These are phyloP conservation scores for Muntiacus reevesi DNA, from an alignment of 2,113 vertebrate genomes.

Conservation along the genomic window DNA sequence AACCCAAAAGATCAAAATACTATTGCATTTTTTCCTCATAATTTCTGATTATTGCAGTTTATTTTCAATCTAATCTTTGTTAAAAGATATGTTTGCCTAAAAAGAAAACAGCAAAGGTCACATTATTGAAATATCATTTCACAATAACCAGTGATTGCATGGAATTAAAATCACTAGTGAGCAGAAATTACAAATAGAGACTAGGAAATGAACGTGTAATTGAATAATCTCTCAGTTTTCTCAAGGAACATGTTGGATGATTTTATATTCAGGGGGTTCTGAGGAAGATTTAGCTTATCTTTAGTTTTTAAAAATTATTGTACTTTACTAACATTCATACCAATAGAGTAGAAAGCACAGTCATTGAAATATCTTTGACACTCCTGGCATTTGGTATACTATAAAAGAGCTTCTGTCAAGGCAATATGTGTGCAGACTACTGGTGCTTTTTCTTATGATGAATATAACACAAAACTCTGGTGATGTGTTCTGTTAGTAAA, in stretches of 20 bases:
- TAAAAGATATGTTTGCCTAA: not conserved
- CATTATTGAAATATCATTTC: slow-evolving; percentile 51
- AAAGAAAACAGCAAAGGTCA: slow-evolving; percentile 29
- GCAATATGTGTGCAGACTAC: not conserved
- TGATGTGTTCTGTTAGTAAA: slow-evolving; percentile 4
- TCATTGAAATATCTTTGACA: not conserved
- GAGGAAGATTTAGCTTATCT: not conserved
- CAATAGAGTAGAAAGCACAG: not conserved
- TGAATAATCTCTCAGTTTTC: not conserved
- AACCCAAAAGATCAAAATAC: not conserved
- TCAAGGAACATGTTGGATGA: not conserved
- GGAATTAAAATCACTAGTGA: slow-evolving; percentile 33
- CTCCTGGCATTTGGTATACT: not conserved
- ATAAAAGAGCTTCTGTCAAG: not conserved
- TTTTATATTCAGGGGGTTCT: not conserved
- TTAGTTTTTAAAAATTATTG: not conserved
- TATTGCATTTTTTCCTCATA: not conserved
- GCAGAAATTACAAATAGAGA: not conserved
- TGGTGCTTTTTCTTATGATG: not conserved
- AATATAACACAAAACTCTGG: not conserved
- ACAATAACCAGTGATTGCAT: slow-evolving; percentile 25
- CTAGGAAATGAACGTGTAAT: not conserved
- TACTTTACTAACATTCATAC: not conserved
- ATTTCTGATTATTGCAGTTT: not conserved
- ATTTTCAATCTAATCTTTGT: not conserved